These are phyloP conservation scores for Phymorhynchus buccinoides DNA, from an alignment of 1,140 invertebrate genomes.

Conservation along the genomic window DNA sequence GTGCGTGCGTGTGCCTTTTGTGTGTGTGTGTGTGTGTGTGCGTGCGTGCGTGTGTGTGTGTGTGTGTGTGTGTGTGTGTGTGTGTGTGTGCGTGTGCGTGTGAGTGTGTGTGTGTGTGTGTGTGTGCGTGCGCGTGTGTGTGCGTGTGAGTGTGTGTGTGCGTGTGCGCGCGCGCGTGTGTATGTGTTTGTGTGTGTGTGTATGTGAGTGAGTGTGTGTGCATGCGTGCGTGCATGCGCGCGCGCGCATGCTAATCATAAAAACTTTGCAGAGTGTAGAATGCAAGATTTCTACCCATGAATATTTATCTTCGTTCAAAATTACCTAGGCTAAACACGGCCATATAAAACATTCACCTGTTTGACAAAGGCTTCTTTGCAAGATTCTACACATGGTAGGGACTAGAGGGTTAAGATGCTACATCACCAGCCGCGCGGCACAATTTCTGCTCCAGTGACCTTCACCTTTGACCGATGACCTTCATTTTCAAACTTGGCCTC, in stretches of 20 bases:
- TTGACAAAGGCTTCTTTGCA: no score
- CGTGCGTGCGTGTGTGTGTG: not conserved
- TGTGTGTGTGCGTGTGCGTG: slow-evolving; percentile 22
- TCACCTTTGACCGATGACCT: no score
- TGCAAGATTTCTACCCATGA: not conserved
- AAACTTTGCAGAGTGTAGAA: not conserved
- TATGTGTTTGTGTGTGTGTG: no score
- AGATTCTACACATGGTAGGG: not conserved
- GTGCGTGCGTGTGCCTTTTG: no score
- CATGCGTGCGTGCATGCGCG: not conserved
- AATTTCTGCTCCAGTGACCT: no score
- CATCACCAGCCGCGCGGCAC: no score
- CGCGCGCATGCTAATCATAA: no score
- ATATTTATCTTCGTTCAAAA: not conserved
- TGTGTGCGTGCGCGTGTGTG: slow-evolving; percentile 17
- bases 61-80: slow-evolving; percentile 29
- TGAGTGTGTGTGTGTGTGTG: slow-evolving; percentile 22
- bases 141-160: slow-evolving; percentile 21
- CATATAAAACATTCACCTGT: no score
- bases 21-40: no score
- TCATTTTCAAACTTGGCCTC: no score
- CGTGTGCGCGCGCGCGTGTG: not conserved
- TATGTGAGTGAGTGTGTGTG: no score
- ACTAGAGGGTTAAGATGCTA: not conserved
- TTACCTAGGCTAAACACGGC: no score